Percentiles rank a stretch among this genome's conserved stretches.
Evolutionary conservation across 2,797 vertebrate genomes (phyloP).

Genomic region (Naso thynnoides): DNA sequence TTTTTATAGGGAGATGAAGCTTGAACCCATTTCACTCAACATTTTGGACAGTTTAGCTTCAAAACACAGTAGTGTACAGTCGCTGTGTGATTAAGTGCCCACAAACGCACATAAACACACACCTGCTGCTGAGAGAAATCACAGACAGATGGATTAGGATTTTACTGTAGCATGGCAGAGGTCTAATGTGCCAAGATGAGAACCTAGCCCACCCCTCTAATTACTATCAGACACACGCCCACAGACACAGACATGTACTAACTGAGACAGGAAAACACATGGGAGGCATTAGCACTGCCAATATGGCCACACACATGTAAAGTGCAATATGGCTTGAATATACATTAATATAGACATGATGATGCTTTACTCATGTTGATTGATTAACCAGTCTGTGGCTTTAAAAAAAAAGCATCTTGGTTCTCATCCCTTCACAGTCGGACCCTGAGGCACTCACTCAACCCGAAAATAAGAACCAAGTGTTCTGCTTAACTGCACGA

Average conservation of each 20-base stretch:
- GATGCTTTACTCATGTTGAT: conserved; percentile 55
- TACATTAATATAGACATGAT: conserved; percentile 54
- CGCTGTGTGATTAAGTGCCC: conserved; percentile 42
- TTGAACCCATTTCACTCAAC: conserved; percentile 15
- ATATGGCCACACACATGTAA: conserved; percentile 52
- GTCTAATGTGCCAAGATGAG: conserved; percentile 66
- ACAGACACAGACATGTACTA: conserved; percentile 48
- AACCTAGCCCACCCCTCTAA: conserved; percentile 66
- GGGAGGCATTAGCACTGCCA: conserved; percentile 66
- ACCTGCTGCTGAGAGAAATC: conserved; percentile 74
- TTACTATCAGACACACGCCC: conserved; percentile 69
- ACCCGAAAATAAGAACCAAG: conserved; percentile 12
- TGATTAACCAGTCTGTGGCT: conserved; percentile 49
- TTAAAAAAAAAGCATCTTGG: conserved; percentile 45
- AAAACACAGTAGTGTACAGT: conserved; percentile 43
- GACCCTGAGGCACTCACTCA: conserved; percentile 1
- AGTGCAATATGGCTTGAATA: conserved; percentile 41
- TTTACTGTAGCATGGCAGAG: conserved; percentile 54
- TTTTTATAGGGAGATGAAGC: conserved; percentile 37
- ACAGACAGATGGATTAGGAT: conserved; percentile 67
- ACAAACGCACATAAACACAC: conserved; percentile 53
- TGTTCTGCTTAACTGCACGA: conserved; percentile 2
- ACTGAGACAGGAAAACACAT: conserved; percentile 60
- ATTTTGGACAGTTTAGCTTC: conserved; percentile 28
- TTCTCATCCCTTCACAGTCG: conserved; percentile 14